Evolutionary conservation across 2,797 vertebrate species (phyloP), one percentile per base, ranked within the genome.

Genomic region (Darevskia mixta): DNA sequence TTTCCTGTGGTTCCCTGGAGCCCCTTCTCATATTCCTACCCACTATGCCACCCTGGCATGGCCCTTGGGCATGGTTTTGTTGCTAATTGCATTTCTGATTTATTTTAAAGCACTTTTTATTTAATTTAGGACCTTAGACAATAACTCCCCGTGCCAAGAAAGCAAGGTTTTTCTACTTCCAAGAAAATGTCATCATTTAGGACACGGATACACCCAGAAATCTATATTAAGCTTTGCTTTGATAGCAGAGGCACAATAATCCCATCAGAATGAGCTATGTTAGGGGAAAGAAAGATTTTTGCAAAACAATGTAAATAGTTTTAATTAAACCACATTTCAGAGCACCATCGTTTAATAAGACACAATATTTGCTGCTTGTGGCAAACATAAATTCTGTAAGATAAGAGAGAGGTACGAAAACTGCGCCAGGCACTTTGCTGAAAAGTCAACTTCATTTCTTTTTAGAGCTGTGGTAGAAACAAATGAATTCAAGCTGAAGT

Each of bases 261-360:
- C 79, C 11, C 0, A 83, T 11, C 11, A 45, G 29, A 27, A n/a
- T 64, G 27, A 82, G 10, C 83, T 87, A 61, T 76, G 45, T 38
- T 1, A 0, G 64, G 58, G 58, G 61, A 82, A 8, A 41, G 18
- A 61, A 11, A 49, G 20, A 5, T 10, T 29, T 38, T 87, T 83
- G 18, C 66, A 71, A 69, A 80, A 58, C 77, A 43, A 79, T 87
- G 78, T 43, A 81, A 81, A 81, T 73, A 23, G 78, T 72, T 80
- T 3, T n/a, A 45, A 91, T 95, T 87, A 64, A 80, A 29, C 80
- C 64, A 20, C 84, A 86, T 87, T 92, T 90, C 82, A 77, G 77
- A 43, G 69, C 13, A 17, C 29, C 27, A 35, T 23, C 15, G 0
- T 43, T 90, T 1, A 29, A 58, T 41, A 49, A 88, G 77, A 77